Evolutionary conservation across 2,797 vertebrate species (phyloP), one percentile per base, ranked within the genome.

Genomic region (Hephaestus fuliginosus): DNA sequence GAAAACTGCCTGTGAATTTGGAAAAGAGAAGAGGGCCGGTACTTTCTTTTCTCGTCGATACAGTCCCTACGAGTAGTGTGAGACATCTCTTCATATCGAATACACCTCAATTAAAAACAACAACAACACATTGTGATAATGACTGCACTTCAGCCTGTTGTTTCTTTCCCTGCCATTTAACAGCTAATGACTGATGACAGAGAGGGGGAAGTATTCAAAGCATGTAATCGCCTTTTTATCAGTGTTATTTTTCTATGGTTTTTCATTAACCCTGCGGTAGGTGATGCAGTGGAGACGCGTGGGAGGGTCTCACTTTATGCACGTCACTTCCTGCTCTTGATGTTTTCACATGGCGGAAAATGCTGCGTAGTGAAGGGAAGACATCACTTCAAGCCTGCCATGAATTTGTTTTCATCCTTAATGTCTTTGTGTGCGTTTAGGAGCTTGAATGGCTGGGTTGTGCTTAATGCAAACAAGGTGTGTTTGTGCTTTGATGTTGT

Each of bases 141-240:
- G 20, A 70, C 65, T 49, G 22, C 15, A 30, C 74, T 78, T 79
- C 58, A 70, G 57, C 55, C 57, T 5, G 53, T 67, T 51, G 39
- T 83, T 73, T 81, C 73, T 76, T 85, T 88, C 68, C 66, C 22
- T 67, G 10, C 55, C 78, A 85, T 87, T 82, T 69, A 80, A 74
- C 74, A 80, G 75, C 79, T 81, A 90, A 91, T 85, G 83, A 83
- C 73, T 62, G 67, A 67, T 1, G 43, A 76, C 65, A 65, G 74
- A 44, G 43, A 15, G 20, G 75, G 44, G 15, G 39, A 72, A 65
- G 28, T 8, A 78, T 76, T n/a, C 69, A 62, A 89, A 82, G 78
- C 65, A 52, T 74, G 74, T 89, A 83, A 89, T 86, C 70, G 30
- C n/a, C 66, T 82, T 76, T 80, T 74, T 46, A 72, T 76, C 41